Evolutionary conservation across 2,888 invertebrate genomes (phyloP).

Genomic region (Drosophila phalerata): DNA sequence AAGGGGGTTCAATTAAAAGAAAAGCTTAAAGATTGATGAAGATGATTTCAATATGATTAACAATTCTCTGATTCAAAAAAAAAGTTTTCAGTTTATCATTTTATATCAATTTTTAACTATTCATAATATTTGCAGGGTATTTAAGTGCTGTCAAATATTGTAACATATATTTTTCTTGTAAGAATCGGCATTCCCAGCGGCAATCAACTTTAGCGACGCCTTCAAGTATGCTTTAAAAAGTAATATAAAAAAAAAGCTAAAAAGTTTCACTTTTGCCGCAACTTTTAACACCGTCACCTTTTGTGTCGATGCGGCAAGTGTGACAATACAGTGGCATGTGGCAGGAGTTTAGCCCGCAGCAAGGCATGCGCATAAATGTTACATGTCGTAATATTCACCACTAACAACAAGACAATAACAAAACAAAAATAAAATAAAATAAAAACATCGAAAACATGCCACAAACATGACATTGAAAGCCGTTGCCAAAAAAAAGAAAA

Average conservation of each 20-base stretch:
- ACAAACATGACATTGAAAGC: constrained; percentile 70
- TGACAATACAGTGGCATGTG: constrained; percentile 35
- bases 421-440: constrained; percentile 18
- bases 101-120: too few relatives aligned
- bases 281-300: constrained; percentile 41
- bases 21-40: neutral
- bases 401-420: constrained; percentile 52
- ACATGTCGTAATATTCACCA: constrained; percentile 73
- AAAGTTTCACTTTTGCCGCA: constrained; percentile 49
- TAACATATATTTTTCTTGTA: neutral
- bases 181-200: constrained; percentile 17
- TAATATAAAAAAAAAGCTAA: constrained; percentile 13
- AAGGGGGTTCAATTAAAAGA: neutral
- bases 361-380: constrained; percentile 63
- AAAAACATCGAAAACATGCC: constrained; percentile 61
- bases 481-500: constrained; percentile 52
- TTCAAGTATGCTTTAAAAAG: constrained; percentile 41
- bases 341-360: constrained; percentile 32
- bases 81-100: too few relatives aligned
- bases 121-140: neutral
- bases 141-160: neutral
- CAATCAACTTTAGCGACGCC: constrained; percentile 46
- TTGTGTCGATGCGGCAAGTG: constrained; percentile 49
- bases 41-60: too few relatives aligned
- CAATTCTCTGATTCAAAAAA: too few relatives aligned